phyloP scores from a whole-genome alignment of 2,113 vertebrate genomes.

The Fregata magnificens region DNA sequence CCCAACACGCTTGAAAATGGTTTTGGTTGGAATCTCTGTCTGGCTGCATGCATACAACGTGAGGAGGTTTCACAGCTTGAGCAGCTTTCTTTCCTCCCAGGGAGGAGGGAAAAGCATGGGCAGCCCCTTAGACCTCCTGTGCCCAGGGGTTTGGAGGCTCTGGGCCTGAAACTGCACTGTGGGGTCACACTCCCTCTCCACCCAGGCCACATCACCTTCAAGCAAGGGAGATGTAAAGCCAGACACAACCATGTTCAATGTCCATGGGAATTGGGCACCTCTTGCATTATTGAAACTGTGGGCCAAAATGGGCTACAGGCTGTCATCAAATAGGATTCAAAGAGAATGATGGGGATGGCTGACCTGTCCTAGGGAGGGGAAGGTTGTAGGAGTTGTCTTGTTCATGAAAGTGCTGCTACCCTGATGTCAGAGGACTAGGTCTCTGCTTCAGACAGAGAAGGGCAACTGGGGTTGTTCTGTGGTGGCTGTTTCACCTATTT shows the following conservation, averaged over 20 bases:
- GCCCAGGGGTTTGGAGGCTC: background rate
- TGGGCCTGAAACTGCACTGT: background rate
- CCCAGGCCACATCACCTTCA: background rate
- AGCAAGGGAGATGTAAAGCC: background rate
- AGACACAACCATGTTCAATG: background rate
- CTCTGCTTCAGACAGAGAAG: background rate
- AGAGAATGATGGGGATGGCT: background rate
- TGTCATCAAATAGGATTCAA: background rate
- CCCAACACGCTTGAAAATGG: background rate
- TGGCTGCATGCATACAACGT: background rate
- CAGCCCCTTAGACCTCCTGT: background rate
- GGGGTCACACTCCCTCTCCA: background rate
- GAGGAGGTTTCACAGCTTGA: background rate
- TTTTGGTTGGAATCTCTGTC: background rate
- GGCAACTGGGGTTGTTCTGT: background rate
- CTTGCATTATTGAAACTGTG: background rate
- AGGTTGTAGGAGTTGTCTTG: background rate
- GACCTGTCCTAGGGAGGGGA: background rate
- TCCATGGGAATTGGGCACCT: background rate
- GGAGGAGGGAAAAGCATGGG: background rate
- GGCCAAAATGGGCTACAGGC: background rate
- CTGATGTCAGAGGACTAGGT: background rate
- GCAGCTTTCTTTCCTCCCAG: background rate
- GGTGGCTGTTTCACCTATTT: background rate
- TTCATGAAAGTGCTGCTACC: rapidly evolving